Conservation (phyloP, 2,797 vertebrate genomes). For the Sternotherus odoratus region DNA sequence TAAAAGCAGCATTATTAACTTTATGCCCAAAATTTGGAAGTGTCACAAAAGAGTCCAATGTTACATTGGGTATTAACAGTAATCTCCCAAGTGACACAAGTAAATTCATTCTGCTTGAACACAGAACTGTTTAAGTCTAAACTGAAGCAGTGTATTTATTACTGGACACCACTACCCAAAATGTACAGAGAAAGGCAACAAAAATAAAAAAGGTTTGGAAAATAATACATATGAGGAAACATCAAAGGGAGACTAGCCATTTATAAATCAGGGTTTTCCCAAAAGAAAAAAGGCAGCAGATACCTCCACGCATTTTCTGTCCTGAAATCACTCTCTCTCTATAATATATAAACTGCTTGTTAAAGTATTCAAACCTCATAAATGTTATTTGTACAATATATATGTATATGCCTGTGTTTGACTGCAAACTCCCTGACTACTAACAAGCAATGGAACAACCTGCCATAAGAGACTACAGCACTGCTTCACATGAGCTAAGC, state of each 20-base stretch:
- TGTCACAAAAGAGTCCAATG: background rate
- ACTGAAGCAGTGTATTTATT: background rate
- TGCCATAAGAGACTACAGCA: background rate
- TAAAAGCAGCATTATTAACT: background rate
- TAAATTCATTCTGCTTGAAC: background rate
- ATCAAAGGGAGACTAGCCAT: background rate
- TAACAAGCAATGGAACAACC: background rate
- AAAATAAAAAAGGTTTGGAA: background rate
- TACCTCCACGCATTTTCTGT: background rate
- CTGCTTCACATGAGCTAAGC: background rate
- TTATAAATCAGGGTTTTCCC: background rate
- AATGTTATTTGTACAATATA: background rate
- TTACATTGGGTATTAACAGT: background rate
- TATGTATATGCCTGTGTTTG: rapidly evolving
- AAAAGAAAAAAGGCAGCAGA: background rate
- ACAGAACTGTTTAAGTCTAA: background rate
- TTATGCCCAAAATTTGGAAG: background rate
- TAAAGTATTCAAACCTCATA: background rate
- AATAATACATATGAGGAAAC: background rate
- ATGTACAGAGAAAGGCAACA: background rate
- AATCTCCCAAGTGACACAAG: background rate
- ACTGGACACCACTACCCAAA: background rate
- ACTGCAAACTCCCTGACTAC: background rate
- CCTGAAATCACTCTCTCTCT: background rate
- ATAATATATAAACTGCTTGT: background rate